These are phyloP conservation scores for Amblyopsis rosae DNA, from an alignment of 2,113 vertebrate genomes.

Conservation along the genomic window DNA sequence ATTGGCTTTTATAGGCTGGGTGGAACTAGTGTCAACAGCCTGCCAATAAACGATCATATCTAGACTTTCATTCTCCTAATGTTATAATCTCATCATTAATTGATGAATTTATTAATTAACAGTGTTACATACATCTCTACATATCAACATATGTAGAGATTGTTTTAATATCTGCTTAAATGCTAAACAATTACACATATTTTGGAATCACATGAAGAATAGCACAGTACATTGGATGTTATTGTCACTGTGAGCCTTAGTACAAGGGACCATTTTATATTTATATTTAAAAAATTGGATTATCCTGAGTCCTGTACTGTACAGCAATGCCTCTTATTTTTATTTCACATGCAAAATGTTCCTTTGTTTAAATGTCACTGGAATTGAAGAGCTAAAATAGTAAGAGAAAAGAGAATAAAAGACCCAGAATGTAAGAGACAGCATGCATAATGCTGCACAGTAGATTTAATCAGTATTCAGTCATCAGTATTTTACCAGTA, in stretches of 20 bases:
- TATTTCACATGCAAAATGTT: slow-evolving; percentile 2
- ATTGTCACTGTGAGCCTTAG: background rate
- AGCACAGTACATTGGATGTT: background rate
- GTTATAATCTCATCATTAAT: no score
- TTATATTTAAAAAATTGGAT: background rate
- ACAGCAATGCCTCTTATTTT: slow-evolving; percentile 1
- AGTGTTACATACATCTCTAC: no score
- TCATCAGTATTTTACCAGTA: slow-evolving; percentile 10
- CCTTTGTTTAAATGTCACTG: slow-evolving; percentile 17
- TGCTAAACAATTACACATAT: background rate
- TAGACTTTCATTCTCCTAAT: no score
- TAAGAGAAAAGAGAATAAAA: slow-evolving; percentile 18
- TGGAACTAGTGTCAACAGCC: slow-evolving; percentile 47
- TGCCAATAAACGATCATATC: no score
- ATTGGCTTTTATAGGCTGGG: slow-evolving; percentile 59
- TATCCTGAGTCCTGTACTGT: slow-evolving; percentile 20
- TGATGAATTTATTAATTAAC: no score
- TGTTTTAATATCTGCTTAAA: background rate
- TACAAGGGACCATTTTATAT: background rate
- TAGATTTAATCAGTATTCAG: slow-evolving; percentile 1
- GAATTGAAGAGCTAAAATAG: slow-evolving; percentile 13
- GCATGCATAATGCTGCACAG: slow-evolving; percentile 3
- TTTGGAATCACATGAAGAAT: background rate
- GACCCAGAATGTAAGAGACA: slow-evolving; percentile 20
- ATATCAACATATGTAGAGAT: background rate